These are phyloP conservation scores for Drosophila lowei DNA, from an alignment of 1,140 invertebrate genomes.

Conservation along the genomic window DNA sequence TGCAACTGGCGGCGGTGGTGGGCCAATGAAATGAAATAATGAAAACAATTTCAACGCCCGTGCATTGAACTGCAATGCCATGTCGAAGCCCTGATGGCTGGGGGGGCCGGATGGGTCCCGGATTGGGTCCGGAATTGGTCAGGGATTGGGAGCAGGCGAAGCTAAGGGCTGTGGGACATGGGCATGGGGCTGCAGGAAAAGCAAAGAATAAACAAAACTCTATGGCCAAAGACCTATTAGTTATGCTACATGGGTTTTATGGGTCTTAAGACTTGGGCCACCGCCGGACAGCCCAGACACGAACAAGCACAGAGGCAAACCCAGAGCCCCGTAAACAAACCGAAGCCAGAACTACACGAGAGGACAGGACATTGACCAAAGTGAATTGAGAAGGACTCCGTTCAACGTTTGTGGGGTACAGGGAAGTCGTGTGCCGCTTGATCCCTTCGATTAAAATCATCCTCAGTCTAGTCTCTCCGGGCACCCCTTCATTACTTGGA, in stretches of 20 bases:
- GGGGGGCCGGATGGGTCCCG: conserved; percentile 1
- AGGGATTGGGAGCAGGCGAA: background rate
- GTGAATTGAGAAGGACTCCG: background rate
- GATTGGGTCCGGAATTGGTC: background rate
- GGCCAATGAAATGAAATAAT: conserved; percentile 77
- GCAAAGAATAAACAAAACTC: conserved; percentile 56
- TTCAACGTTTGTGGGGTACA: too few relatives aligned
- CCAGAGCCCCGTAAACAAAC: background rate
- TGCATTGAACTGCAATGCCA: conserved; percentile 71
- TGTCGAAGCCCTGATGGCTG: conserved; percentile 12
- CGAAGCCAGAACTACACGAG: background rate
- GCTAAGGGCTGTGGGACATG: background rate
- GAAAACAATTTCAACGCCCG: conserved; percentile 72
- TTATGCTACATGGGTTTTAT: conserved; percentile 71
- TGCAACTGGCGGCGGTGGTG: conserved; percentile 61
- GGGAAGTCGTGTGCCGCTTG: conserved; percentile 28
- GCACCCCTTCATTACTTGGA: conserved; percentile 43
- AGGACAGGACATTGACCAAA: background rate
- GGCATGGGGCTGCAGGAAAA: background rate
- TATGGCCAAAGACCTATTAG: conserved; percentile 65
- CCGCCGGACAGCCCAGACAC: conserved; percentile 38
- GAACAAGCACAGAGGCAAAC: conserved; percentile 9
- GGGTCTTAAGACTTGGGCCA: conserved; percentile 48
- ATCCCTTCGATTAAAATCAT: conserved; percentile 52
- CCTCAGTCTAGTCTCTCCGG: background rate